Base-by-base conservation (phyloP, 2,113 vertebrate species). In the Xiphophorus hellerii region DNA sequence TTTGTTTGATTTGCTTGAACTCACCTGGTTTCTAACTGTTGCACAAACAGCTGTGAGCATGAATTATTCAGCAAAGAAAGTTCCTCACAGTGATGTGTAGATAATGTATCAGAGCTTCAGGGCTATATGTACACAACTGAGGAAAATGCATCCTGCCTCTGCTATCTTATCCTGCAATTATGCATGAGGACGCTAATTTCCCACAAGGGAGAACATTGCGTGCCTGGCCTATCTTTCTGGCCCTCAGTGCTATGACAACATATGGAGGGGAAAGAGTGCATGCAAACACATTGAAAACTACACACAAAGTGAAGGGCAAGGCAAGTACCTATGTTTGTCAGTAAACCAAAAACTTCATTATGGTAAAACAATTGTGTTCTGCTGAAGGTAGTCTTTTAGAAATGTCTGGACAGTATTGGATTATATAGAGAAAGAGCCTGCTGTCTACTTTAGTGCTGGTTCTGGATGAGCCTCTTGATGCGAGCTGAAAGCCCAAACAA, bases 161-260 rank as follows among this genome's bases (percentile, higher is more conserved):
- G 77, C 82, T 75, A 48, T 69, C 77, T 81, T 82, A 71, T 88
- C 73, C 77, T 82, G 85, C 89, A 91, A 93, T 93, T 90, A 91
- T 89, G 81, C 80, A 88, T 68, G 81, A 29, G 37, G 82, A 89
- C 79, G 76, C 74, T 88, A 80, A 93, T 93, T 93, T 90, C 81
- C 82, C 87, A 89, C 87, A 75, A 80, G 87, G 81, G 86, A 86
- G 84, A 81, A 89, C 73, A 78, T 5, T 71, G 72, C 84, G 89
- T 87, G 74, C 78, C 72, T 60, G 71, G 78, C 42, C 69, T 65
- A 9, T 82, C 70, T 76, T 54, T n/a, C 72, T 76, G 67, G 44
- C 61, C 78, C 64, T n/a, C 37, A 64, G 69, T 48, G 48, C 76
- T 76, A 74, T 70, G 66, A 78, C 65, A 85, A 83, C 71, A 73